phyloP scores from a whole-genome alignment of 2,797 vertebrate genomes.

The Gymnopithys bicolor region DNA sequence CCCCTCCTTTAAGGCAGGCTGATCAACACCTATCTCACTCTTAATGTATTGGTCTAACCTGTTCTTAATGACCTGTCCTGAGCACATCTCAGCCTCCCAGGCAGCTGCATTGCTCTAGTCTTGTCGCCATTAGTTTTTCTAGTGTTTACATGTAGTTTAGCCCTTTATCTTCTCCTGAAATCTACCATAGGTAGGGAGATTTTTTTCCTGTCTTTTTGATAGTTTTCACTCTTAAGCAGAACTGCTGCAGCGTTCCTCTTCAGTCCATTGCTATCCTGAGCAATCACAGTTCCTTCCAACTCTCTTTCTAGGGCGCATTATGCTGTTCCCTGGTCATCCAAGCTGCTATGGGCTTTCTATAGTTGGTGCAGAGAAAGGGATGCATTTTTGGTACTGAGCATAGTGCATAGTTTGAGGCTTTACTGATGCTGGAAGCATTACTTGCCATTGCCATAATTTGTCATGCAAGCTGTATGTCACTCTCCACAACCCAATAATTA shows the following conservation, averaged over 20 bases:
- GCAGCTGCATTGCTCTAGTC: not conserved
- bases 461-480: accelerated
- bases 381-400: not conserved
- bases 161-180: not conserved
- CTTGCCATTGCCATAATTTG: not conserved
- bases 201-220: not conserved
- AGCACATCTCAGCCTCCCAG: constrained; percentile 13
- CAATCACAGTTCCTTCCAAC: not conserved
- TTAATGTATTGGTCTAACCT: constrained; percentile 45
- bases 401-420: not conserved
- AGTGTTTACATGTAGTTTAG: not conserved
- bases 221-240: not conserved
- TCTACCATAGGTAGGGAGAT: not conserved
- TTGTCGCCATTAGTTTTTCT: not conserved
- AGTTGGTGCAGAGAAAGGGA: not conserved
- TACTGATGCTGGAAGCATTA: not conserved
- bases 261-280: not conserved
- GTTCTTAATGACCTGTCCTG: constrained; percentile 28
- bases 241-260: not conserved
- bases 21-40: constrained; percentile 14
- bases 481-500: not conserved
- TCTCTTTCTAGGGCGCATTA: not conserved
- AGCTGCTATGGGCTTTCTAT: not conserved
- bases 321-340: accelerated
- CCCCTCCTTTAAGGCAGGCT: constrained; percentile 17